A percentile compares a stretch with the other conserved stretches of the same genome.
Conservation (phyloP, 2,113 vertebrate species). For the Macquaria ambigua region DNA sequence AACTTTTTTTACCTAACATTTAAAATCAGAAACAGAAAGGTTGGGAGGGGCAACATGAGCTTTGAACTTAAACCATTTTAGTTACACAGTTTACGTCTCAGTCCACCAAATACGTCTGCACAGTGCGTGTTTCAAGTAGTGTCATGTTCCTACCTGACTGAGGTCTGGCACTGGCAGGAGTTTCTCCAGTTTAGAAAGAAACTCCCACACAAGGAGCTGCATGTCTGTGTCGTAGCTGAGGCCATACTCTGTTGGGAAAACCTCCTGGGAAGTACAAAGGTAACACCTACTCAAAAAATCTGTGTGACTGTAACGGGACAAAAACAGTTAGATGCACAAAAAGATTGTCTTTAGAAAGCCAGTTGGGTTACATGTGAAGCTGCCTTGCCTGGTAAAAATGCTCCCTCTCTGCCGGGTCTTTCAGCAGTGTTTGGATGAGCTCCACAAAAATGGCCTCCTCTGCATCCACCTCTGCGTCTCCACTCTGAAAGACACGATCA, state of each 20-base stretch:
- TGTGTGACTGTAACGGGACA: too few relatives aligned
- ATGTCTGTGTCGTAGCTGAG: conserved; percentile 79
- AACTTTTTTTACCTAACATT: background rate
- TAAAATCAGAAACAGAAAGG: background rate
- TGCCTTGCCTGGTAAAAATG: conserved; percentile 73
- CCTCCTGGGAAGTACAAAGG: conserved; percentile 69
- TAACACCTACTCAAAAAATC: background rate
- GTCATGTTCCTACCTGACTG: conserved; percentile 60
- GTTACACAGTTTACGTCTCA: background rate
- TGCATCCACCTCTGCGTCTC: conserved; percentile 75
- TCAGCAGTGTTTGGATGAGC: conserved; percentile 70
- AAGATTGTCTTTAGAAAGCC: background rate
- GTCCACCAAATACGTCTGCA: background rate
- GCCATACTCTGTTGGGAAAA: conserved; percentile 83
- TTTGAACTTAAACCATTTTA: background rate
- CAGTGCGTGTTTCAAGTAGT: background rate
- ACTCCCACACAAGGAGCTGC: conserved; percentile 85
- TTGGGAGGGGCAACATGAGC: too few relatives aligned
- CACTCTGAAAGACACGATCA: conserved; percentile 58
- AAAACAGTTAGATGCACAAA: background rate
- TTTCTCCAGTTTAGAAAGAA: conserved; percentile 83
- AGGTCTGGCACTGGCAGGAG: conserved; percentile 76
- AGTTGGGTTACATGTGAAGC: background rate
- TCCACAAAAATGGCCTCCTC: conserved; percentile 73
- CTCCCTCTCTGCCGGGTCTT: conserved; percentile 69